Evolutionary conservation across 2,888 invertebrate genomes (phyloP), one percentile per base, ranked within the genome.

Genomic region (Diarsia brunnea): DNA sequence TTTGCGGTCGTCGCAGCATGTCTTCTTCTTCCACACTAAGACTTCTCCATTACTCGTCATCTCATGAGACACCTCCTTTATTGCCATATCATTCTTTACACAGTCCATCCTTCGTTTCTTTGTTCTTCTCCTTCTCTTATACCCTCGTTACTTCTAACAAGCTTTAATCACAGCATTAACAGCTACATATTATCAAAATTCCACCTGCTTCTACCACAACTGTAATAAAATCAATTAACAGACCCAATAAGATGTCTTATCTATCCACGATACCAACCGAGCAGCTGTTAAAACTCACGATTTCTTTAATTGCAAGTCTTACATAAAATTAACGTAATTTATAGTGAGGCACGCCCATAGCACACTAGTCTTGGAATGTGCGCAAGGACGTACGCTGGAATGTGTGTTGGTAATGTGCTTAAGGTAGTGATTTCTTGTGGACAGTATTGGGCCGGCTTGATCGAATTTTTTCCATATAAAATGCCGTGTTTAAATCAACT

Each of bases 311-410:
- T 65, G 38, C 69, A 69, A 47, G 38, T 49, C 53, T 61, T 69
- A 84, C 79, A 53, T 84, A 61, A 72, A 79, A 49, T 79, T 73
- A 73, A 69, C 69, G 38, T 79, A 47, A 69, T 79, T 84, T 81
- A 73, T 84, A 53, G n/a, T 5, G 0, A 10, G 27, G n/a, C 55
- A 60, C 73, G 78, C 79, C 82, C 61, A 31, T 78, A 49, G 10
- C 8, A 11, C 43, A n/a, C 19, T 55, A n/a, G 60, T 60, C 31
- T 65, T 8, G 84, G 73, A 79, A 84, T 72, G 79, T 69, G 47
- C 0, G 66, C 81, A 81, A 81, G 71, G 78, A 65, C 78, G 58
- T 43, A 0, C 3, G 16, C 4, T n/a, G 58, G 71, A 72, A 77
- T 77, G 63, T 75, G 63, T 58, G 55, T 55, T 49, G 21, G 43